Percentiles rank a stretch among this genome's conserved stretches.
phyloP scores from a whole-genome alignment of 2,888 invertebrate species.

The Hypsopygia costalis region DNA sequence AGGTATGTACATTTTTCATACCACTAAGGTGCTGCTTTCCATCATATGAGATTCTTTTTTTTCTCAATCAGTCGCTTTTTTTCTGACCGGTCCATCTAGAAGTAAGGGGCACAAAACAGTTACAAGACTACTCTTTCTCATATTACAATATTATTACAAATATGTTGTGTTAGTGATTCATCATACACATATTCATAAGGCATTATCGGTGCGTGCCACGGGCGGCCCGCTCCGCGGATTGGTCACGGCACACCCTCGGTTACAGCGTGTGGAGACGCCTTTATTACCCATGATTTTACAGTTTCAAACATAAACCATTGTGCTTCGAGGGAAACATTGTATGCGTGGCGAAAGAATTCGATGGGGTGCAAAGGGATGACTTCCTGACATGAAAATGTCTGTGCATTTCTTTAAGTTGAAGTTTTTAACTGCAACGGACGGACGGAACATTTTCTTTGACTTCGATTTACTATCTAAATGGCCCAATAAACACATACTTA shows the following conservation, averaged over 20 bases:
- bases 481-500: no score
- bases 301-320: conserved; percentile 12
- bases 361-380: background rate
- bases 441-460: no score
- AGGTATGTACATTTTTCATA: no score
- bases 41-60: no score
- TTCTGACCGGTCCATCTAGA: no score
- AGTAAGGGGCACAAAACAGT: no score
- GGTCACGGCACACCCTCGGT: conserved; percentile 21
- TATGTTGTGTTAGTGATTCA: background rate
- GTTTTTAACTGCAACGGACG: no score
- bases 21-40: no score
- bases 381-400: background rate
- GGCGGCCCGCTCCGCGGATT: conserved; percentile 9
- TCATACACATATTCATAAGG: background rate
- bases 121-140: no score
- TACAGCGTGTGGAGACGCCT: conserved; percentile 19
- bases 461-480: no score
- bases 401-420: background rate
- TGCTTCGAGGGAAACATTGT: conserved; percentile 7
- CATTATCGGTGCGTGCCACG: background rate
- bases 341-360: conserved; percentile 1
- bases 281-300: conserved; percentile 18
- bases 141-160: no score
- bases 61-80: no score